phyloP scores from a whole-genome alignment of 1,140 invertebrate genomes.

The Megathymus violae region DNA sequence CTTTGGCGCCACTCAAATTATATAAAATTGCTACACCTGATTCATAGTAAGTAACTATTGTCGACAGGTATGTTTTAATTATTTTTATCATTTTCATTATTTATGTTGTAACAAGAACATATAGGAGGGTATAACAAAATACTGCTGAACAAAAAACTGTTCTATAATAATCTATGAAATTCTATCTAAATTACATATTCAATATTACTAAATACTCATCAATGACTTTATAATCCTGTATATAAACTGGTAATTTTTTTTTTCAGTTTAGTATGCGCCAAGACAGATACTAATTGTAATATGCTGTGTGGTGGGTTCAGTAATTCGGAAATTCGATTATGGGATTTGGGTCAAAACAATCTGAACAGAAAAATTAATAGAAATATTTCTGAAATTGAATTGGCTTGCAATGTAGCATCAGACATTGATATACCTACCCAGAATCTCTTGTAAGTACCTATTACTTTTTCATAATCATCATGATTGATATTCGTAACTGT shows the following conservation, averaged over 20 bases:
- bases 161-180: too few species aligned
- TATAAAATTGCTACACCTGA: slow-evolving; percentile 85
- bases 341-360: slow-evolving; percentile 86
- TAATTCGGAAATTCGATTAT: slow-evolving; percentile 85
- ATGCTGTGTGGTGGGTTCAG: slow-evolving; percentile 85
- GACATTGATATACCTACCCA: slow-evolving; percentile 54
- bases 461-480: too few species aligned
- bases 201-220: too few species aligned
- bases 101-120: too few species aligned
- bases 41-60: slow-evolving; percentile 83
- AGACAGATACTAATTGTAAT: slow-evolving; percentile 84
- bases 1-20: slow-evolving; percentile 84
- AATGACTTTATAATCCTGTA: too few species aligned
- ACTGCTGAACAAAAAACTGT: too few species aligned
- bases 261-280: slow-evolving; percentile 84
- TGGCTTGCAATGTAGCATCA: slow-evolving; percentile 69
- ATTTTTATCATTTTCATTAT: too few species aligned
- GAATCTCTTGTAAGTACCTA: slow-evolving; percentile 74
- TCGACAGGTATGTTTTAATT: too few species aligned
- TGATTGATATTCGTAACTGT: too few species aligned
- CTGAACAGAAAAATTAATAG: slow-evolving; percentile 70
- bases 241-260: slow-evolving; percentile 31
- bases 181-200: too few species aligned
- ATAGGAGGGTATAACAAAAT: too few species aligned
- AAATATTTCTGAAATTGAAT: slow-evolving; percentile 77